Conservation (phyloP, 2,113 vertebrate species). For the Alexandromys fortis region DNA sequence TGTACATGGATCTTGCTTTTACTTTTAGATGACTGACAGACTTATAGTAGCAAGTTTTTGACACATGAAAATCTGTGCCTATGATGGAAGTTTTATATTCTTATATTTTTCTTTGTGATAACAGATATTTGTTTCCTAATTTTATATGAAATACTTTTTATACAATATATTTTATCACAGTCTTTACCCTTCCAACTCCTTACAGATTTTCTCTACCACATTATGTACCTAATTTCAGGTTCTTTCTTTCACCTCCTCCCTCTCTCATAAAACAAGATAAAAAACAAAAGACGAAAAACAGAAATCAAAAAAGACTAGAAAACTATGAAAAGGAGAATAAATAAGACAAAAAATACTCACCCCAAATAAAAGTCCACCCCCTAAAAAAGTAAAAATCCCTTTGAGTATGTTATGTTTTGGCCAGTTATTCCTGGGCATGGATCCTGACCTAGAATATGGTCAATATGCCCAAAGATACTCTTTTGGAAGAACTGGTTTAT, state of each 20-base stretch:
- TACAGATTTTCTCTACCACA: background rate
- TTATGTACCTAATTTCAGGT: background rate
- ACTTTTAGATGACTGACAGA: background rate
- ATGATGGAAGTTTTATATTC: background rate
- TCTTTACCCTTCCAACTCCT: background rate
- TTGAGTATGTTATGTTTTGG: background rate
- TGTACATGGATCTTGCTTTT: background rate
- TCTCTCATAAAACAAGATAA: background rate
- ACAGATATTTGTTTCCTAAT: background rate
- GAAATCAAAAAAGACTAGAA: background rate
- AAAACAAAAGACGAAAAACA: background rate
- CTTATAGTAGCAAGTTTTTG: background rate
- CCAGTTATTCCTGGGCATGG: background rate
- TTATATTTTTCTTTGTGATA: background rate
- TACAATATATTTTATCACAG: background rate
- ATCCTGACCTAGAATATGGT: background rate
- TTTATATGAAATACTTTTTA: background rate
- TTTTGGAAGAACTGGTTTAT: background rate
- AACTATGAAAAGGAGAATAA: background rate
- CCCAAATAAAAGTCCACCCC: background rate
- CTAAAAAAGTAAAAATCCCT: background rate
- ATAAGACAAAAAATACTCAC: background rate
- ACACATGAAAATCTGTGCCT: background rate
- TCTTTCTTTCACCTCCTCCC: background rate
- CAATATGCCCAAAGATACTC: background rate